These are phyloP conservation scores for Eupeodes latifasciatus DNA, from an alignment of 2,888 invertebrate species.

Conservation along the genomic window DNA sequence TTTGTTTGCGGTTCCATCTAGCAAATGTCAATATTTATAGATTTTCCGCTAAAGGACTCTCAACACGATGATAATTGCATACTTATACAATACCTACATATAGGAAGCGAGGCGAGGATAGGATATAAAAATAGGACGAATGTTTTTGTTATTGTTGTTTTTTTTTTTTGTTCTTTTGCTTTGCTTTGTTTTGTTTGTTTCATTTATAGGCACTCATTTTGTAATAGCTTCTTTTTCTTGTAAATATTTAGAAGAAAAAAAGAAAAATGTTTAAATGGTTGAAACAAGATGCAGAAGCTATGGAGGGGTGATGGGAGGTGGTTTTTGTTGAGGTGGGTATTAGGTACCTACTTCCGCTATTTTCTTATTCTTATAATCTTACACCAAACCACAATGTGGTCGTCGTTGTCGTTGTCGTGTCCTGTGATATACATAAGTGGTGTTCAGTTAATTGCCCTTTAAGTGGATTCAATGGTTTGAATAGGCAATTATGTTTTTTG, in stretches of 20 bases:
- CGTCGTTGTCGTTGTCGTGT: background rate
- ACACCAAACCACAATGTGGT: slow-evolving; percentile 20
- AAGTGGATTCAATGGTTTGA: slow-evolving; percentile 49
- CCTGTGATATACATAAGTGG: slow-evolving; percentile 31
- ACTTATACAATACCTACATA: slow-evolving; percentile 4
- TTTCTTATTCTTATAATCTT: slow-evolving; percentile 36
- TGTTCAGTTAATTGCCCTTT: slow-evolving; percentile 64
- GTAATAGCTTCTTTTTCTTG: background rate
- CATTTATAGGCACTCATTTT: background rate
- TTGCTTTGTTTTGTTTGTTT: background rate
- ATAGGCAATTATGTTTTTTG: slow-evolving; percentile 44
- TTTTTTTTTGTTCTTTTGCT: background rate
- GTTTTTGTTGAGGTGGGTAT: too few species aligned
- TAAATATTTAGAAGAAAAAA: background rate
- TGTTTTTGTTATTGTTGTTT: too few species aligned
- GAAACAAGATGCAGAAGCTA: background rate
- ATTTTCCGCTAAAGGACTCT: slow-evolving; percentile 64
- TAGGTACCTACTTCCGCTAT: slow-evolving; percentile 12
- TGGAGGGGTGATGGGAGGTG: too few species aligned
- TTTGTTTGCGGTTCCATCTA: slow-evolving; percentile 70
- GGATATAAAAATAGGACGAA: slow-evolving; percentile 7
- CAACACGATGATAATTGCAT: slow-evolving; percentile 64
- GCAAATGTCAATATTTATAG: slow-evolving; percentile 74
- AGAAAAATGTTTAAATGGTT: slow-evolving; percentile 8
- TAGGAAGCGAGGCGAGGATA: background rate